phyloP scores from a whole-genome alignment of 2,888 invertebrate species.

The Eilema sororculum region DNA sequence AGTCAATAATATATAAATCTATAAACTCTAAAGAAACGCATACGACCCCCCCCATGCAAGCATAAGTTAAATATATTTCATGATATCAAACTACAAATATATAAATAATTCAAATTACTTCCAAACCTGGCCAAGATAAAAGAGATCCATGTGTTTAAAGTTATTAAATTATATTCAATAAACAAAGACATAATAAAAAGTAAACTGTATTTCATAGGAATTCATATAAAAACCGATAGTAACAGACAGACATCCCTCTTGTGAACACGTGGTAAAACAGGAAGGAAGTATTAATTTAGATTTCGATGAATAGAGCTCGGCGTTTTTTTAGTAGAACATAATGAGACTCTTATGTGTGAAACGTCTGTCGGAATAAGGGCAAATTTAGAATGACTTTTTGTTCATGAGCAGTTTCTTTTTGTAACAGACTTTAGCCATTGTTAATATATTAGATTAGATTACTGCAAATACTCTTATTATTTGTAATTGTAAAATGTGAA shows the following conservation, averaged over 20 bases:
- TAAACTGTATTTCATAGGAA: conserved; percentile 51
- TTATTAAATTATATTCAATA: conserved; percentile 31
- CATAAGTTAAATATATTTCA: background rate
- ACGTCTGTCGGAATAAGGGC: conserved; percentile 18
- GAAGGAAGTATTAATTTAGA: conserved; percentile 71
- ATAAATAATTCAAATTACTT: conserved; percentile 6
- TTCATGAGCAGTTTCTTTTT: background rate
- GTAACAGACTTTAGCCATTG: no score
- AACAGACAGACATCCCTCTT: conserved; percentile 51
- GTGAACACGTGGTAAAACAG: conserved; percentile 64
- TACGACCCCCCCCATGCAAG: conserved; percentile 2
- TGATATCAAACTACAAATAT: background rate
- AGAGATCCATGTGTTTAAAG: conserved; percentile 30
- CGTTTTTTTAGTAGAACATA: conserved; percentile 36
- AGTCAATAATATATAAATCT: no score
- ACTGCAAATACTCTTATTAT: no score
- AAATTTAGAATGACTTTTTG: background rate
- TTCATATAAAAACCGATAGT: conserved; percentile 49
- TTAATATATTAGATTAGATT: background rate
- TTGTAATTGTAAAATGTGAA: no score
- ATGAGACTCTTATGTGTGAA: conserved; percentile 29
- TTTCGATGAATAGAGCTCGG: conserved; percentile 58
- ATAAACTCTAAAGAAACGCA: background rate
- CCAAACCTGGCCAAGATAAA: conserved; percentile 15
- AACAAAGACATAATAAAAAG: conserved; percentile 37